Conservation (phyloP, 2,113 vertebrate genomes). For the Dicentrarchus labrax region DNA sequence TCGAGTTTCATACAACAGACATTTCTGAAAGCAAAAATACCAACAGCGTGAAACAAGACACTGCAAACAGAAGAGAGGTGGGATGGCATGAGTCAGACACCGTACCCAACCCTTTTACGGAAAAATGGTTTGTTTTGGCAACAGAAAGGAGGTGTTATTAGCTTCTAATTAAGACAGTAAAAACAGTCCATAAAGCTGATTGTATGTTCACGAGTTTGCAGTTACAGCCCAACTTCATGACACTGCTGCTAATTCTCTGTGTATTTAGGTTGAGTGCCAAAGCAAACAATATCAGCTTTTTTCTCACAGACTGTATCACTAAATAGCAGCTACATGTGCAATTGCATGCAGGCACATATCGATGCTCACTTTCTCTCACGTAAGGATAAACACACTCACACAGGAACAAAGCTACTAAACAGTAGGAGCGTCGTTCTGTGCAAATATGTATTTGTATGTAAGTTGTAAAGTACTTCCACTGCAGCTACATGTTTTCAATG, state of each 20-base stretch:
- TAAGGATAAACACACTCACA: background rate
- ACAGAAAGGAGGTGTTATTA: constrained; percentile 43
- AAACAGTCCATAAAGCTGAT: constrained; percentile 26
- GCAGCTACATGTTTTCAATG: too few relatives aligned
- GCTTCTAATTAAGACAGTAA: constrained; percentile 52
- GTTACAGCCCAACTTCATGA: constrained; percentile 16
- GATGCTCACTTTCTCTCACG: background rate
- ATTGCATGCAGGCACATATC: constrained; percentile 5
- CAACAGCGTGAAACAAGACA: background rate
- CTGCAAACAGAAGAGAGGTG: constrained; percentile 37
- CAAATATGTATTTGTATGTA: too few relatives aligned
- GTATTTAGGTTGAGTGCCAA: constrained; percentile 28
- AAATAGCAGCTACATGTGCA: constrained; percentile 17
- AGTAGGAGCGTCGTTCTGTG: too few relatives aligned
- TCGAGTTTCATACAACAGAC: background rate
- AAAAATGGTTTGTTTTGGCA: constrained; percentile 62
- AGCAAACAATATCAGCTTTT: constrained; percentile 37
- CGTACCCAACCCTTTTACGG: constrained; percentile 31
- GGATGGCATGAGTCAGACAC: constrained; percentile 50
- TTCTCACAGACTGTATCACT: background rate
- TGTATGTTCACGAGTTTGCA: constrained; percentile 24
- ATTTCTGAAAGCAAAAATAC: background rate
- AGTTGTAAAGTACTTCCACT: too few relatives aligned
- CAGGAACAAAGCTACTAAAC: background rate
- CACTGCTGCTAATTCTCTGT: constrained; percentile 33